These are phyloP conservation scores for Scrobipalpa costella DNA, from an alignment of 2,888 invertebrate genomes.

Conservation along the genomic window DNA sequence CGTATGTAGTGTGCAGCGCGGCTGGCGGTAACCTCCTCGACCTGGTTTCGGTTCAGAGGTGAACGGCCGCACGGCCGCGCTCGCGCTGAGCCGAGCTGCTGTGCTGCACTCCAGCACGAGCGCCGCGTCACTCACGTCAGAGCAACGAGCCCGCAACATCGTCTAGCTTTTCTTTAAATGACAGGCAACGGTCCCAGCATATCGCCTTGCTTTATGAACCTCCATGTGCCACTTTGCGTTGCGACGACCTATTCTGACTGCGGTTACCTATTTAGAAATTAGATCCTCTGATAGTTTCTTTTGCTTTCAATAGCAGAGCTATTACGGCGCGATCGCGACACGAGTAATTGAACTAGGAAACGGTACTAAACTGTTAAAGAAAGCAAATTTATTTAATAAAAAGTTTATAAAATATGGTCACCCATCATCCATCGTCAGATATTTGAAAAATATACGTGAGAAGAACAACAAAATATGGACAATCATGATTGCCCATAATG, in stretches of 20 bases:
- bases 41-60: slow-evolving; percentile 75
- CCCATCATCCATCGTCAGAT: neutral
- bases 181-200: neutral
- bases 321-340: too few species aligned
- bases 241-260: neutral
- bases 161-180: neutral
- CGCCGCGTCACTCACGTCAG: too few species aligned
- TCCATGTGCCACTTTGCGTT: neutral
- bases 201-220: neutral
- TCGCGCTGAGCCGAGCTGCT: slow-evolving; percentile 47
- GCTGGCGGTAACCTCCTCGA: slow-evolving; percentile 55
- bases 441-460: neutral
- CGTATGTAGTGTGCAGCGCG: slow-evolving; percentile 31
- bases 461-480: neutral
- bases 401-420: neutral
- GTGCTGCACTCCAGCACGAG: slow-evolving; percentile 40
- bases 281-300: too few species aligned
- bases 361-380: too few species aligned
- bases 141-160: neutral
- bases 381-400: too few species aligned
- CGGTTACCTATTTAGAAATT: too few species aligned
- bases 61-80: too few species aligned
- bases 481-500: slow-evolving; percentile 12
- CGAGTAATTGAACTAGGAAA: too few species aligned
- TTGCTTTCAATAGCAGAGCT: too few species aligned